phyloP scores from a whole-genome alignment of 2,888 invertebrate species.

The Andrena bucephala region DNA sequence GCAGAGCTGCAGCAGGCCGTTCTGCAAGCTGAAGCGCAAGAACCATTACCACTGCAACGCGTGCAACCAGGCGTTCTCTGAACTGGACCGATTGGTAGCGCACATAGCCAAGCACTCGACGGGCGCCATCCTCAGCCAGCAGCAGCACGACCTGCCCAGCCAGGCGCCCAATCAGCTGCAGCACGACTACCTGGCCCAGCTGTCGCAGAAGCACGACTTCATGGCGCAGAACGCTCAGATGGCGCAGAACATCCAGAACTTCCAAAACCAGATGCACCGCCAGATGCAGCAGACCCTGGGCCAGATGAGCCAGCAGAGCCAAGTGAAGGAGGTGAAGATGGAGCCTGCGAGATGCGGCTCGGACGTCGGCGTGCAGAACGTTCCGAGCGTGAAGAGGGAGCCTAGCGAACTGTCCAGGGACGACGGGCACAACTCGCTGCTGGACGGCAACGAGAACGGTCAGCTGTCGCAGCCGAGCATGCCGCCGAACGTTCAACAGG shows the following conservation, averaged over 20 bases:
- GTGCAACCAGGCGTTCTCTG: constrained; percentile 93
- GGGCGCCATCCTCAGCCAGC: constrained; percentile 86
- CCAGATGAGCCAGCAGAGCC: constrained; percentile 76
- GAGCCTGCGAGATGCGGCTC: constrained; percentile 74
- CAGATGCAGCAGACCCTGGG: constrained; percentile 81
- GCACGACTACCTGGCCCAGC: constrained; percentile 78
- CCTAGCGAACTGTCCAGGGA: constrained; percentile 72
- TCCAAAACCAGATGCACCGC: constrained; percentile 82
- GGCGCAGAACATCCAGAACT: constrained; percentile 80
- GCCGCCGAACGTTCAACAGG: constrained; percentile 76
- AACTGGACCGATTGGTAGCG: constrained; percentile 88
- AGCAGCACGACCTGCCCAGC: constrained; percentile 77
- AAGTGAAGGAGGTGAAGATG: constrained; percentile 79
- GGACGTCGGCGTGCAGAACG: constrained; percentile 70
- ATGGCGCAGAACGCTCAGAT: constrained; percentile 82
- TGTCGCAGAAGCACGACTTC: constrained; percentile 83
- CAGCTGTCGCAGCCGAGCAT: constrained; percentile 71
- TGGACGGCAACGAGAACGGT: constrained; percentile 77
- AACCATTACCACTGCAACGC: constrained; percentile 93
- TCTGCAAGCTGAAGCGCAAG: constrained; percentile 92
- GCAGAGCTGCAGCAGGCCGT: constrained; percentile 90
- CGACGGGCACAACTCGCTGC: constrained; percentile 57
- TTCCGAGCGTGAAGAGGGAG: constrained; percentile 78
- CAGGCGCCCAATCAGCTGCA: constrained; percentile 72
- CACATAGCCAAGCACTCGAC: constrained; percentile 91